Percentiles rank a stretch among this genome's conserved stretches.
These are phyloP conservation scores for Halichondria panicea DNA, from an alignment of 37 sponge, comb jelly and placozoan species.

Conservation along the genomic window DNA sequence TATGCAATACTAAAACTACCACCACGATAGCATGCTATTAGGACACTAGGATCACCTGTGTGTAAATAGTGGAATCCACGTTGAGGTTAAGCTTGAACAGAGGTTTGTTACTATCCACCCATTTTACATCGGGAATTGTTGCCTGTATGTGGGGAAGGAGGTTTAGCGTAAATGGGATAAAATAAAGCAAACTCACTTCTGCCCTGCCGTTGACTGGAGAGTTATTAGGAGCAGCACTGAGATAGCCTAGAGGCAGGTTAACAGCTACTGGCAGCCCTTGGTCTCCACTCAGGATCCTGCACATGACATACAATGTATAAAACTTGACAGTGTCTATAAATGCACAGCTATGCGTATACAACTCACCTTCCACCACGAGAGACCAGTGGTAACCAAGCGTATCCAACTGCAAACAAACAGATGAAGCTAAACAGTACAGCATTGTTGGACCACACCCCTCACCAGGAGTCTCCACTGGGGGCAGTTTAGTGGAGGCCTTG, in stretches of 20 bases:
- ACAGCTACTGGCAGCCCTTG: conserved; percentile 60
- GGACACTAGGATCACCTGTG: conserved; percentile 63
- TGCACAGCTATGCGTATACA: not conserved
- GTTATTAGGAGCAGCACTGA: conserved; percentile 1
- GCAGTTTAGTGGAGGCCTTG: conserved; percentile 31
- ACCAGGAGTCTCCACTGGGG: conserved; percentile 40
- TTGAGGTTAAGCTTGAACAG: conserved; percentile 62
- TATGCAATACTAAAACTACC: not conserved
- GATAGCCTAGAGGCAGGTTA: conserved; percentile 68
- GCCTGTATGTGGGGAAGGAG: conserved; percentile 11
- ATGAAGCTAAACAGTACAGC: not conserved
- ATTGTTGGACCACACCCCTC: not conserved
- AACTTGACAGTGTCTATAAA: not conserved
- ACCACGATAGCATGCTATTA: too few relatives aligned
- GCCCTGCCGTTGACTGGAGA: not conserved
- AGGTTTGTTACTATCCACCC: conserved; percentile 74
- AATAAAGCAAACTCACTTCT: not conserved
- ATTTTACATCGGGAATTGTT: conserved; percentile 56
- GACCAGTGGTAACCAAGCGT: conserved; percentile 88
- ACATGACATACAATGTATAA: not conserved
- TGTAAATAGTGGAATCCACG: conserved; percentile 72
- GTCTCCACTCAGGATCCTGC: conserved; percentile 38
- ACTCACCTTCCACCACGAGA: conserved; percentile 59
- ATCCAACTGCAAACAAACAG: conserved; percentile 76
- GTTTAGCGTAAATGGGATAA: not conserved